Percentiles rank a stretch among this genome's conserved stretches.
phyloP scores from a whole-genome alignment of 2,113 vertebrate species.

The Cynocephalus volans region DNA sequence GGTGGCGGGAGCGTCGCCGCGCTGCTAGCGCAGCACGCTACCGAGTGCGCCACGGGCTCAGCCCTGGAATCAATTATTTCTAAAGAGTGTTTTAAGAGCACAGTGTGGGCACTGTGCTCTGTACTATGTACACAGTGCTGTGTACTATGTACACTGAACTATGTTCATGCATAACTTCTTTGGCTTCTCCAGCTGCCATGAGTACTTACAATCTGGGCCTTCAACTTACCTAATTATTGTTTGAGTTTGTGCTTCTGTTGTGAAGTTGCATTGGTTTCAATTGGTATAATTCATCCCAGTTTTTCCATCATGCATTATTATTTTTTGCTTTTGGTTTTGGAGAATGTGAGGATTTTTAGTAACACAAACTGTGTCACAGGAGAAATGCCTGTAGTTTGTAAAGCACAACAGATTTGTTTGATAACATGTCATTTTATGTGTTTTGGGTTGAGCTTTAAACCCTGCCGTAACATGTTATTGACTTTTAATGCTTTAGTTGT shows the following conservation, averaged over 20 bases:
- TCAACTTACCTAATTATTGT: not conserved
- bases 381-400: not conserved
- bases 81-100: not conserved
- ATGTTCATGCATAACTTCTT: not conserved
- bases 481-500: not conserved
- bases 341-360: conserved; percentile 2
- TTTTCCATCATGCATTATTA: not conserved
- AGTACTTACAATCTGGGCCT: not conserved
- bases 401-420: not conserved
- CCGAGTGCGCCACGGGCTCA: no score
- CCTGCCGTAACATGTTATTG: not conserved
- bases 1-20: no score
- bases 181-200: not conserved
- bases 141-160: not conserved
- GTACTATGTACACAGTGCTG: no score
- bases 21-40: no score
- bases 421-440: not conserved
- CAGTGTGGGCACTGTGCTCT: not conserved
- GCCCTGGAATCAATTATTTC: not conserved
- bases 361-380: not conserved
- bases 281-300: not conserved
- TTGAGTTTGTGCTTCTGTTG: conserved; percentile 5
- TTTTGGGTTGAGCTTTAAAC: not conserved
- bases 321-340: not conserved
- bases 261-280: not conserved